A percentile compares a stretch with the other conserved stretches of the same genome.
Conservation (phyloP, 2,888 invertebrate genomes). For the Drosophila picticornis region DNA sequence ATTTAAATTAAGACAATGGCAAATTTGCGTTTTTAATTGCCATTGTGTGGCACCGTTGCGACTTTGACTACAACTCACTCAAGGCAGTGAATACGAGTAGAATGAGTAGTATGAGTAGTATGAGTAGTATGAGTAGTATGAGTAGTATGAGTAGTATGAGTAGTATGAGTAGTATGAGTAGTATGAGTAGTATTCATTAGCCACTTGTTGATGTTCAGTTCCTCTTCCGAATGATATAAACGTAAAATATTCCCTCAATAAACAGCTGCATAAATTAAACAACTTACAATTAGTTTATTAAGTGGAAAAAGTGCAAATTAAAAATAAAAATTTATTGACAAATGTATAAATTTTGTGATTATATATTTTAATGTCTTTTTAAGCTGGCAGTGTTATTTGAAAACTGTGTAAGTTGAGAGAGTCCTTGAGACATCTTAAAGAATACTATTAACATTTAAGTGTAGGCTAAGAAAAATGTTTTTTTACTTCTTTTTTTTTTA, state of each 20-base stretch:
- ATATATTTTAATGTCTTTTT: neutral
- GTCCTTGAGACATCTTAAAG: neutral
- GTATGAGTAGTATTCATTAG: conserved; percentile 12
- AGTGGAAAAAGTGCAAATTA: neutral
- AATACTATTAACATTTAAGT: neutral
- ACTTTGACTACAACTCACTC: conserved; percentile 10
- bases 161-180: conserved; percentile 5
- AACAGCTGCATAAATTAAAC: neutral
- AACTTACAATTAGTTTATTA: neutral
- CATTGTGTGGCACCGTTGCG: conserved; percentile 37
- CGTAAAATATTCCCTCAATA: neutral
- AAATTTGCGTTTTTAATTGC: conserved; percentile 80
- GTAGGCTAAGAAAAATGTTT: neutral
- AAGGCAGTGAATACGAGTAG: conserved; percentile 8
- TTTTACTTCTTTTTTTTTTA: neutral
- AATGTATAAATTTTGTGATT: neutral
- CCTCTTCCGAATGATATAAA: conserved; percentile 28
- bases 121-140: conserved; percentile 8
- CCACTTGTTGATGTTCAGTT: conserved; percentile 15
- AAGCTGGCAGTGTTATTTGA: rapidly evolving
- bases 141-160: neutral
- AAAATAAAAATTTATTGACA: neutral
- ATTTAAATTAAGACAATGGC: conserved; percentile 78
- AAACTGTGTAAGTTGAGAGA: neutral
- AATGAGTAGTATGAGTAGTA: neutral